Conservation (phyloP, 2,797 vertebrate species). For the Stomatorhinus walkeri region DNA sequence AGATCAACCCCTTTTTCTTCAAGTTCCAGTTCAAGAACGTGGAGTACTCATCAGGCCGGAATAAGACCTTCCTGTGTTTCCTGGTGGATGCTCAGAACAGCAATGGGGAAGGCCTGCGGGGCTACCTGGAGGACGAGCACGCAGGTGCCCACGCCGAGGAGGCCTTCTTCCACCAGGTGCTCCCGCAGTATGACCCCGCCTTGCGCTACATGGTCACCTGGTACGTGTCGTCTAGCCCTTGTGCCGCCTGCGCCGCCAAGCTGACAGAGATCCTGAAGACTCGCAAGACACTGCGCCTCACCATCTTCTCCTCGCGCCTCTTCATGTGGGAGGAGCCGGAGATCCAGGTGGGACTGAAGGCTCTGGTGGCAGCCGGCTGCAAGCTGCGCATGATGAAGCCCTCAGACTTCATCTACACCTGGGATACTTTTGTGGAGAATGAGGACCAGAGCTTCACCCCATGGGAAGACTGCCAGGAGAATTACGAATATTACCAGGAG, state of each 20-base stretch:
- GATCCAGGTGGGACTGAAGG: conserved; percentile 68
- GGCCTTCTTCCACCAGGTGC: conserved; percentile 82
- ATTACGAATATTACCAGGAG: conserved; percentile 80
- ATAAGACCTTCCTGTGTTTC: conserved; percentile 95
- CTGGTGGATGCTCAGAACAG: conserved; percentile 74
- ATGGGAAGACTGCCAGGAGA: conserved; percentile 97
- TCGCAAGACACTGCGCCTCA: conserved; percentile 71
- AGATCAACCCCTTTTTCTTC: conserved; percentile 83
- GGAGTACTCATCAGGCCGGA: conserved; percentile 92
- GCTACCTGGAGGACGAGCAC: conserved; percentile 93
- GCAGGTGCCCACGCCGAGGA: conserved; percentile 77
- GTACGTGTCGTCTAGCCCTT: conserved; percentile 91
- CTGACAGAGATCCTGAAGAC: conserved; percentile 64
- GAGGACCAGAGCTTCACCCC: conserved; percentile 73
- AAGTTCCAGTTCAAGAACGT: conserved; percentile 98
- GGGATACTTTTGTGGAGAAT: conserved; percentile 90
- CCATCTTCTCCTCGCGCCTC: conserved; percentile 78
- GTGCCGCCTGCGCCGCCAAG: conserved; percentile 66
- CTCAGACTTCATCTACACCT: conserved; percentile 80
- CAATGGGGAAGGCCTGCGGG: conserved; percentile 55
- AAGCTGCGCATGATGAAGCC: conserved; percentile 92
- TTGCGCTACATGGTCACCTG: conserved; percentile 75
- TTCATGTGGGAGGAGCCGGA: conserved; percentile 90
- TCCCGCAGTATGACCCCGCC: conserved; percentile 64
- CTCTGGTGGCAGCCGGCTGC: conserved; percentile 73